A percentile compares a stretch with the other conserved stretches of the same genome.
Evolutionary conservation across 2,113 vertebrate species (phyloP).

Genomic region (Oenanthe melanoleuca): DNA sequence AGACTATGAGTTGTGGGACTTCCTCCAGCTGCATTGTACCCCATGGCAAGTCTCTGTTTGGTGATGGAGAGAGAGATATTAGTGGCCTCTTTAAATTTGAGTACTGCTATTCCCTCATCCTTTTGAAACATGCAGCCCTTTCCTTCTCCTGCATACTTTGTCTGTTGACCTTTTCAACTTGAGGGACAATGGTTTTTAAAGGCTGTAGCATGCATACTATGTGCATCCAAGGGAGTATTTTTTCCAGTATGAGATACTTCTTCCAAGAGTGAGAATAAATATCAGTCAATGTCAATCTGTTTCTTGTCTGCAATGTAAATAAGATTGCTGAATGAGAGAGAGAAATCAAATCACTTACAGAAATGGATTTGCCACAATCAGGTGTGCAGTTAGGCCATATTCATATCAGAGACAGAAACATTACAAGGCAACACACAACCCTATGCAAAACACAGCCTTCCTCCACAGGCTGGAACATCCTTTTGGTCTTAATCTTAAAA

Average conservation of each 20-base stretch:
- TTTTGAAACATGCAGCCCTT: background rate
- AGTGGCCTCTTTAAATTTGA: background rate
- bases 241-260: background rate
- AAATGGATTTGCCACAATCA: conserved; percentile 4
- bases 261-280: background rate
- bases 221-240: background rate
- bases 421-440: background rate
- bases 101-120: background rate
- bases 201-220: background rate
- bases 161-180: background rate
- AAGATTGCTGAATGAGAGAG: background rate
- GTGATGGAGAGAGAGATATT: background rate
- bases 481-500: conserved; percentile 7
- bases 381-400: background rate
- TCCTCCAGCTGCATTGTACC: background rate
- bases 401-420: background rate
- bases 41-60: background rate
- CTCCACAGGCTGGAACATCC: background rate
- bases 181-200: background rate
- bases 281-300: background rate
- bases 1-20: background rate
- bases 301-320: background rate
- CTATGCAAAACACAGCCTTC: background rate
- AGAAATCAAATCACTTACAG: background rate
- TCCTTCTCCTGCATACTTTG: background rate